phyloP scores from a whole-genome alignment of 2,113 vertebrate genomes.

The Notiomystis cincta region DNA sequence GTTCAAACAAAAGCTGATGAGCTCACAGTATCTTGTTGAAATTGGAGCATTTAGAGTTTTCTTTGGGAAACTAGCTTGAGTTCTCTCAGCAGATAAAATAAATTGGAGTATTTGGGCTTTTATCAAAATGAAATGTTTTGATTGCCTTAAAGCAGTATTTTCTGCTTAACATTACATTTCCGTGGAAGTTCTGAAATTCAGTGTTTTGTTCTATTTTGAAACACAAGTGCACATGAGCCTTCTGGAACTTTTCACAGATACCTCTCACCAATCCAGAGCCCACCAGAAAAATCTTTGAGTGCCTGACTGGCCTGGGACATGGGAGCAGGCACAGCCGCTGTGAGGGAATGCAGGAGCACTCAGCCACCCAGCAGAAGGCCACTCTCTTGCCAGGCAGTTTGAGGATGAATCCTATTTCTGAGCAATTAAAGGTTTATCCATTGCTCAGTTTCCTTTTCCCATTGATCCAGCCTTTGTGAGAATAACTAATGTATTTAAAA shows the following conservation, averaged over 20 bases:
- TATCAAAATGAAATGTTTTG: neutral
- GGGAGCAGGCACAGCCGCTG: neutral
- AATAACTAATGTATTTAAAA: constrained; percentile 14
- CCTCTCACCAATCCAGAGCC: neutral
- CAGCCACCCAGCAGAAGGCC: neutral
- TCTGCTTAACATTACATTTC: neutral
- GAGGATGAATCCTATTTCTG: neutral
- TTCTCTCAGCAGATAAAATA: neutral
- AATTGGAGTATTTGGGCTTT: neutral
- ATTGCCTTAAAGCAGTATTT: neutral
- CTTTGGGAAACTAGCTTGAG: neutral
- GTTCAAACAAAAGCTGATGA: neutral
- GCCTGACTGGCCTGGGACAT: neutral
- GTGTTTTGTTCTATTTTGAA: neutral
- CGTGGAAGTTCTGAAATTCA: neutral
- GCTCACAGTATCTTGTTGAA: neutral
- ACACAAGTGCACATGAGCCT: neutral
- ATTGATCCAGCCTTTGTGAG: neutral
- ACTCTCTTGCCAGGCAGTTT: neutral
- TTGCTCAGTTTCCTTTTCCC: neutral
- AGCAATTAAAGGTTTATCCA: neutral
- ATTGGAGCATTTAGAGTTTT: neutral
- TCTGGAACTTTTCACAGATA: neutral
- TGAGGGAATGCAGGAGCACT: neutral
- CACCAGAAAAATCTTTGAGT: neutral